These are phyloP conservation scores for Macropodus opercularis DNA, from an alignment of 2,797 vertebrate genomes.

Conservation along the genomic window DNA sequence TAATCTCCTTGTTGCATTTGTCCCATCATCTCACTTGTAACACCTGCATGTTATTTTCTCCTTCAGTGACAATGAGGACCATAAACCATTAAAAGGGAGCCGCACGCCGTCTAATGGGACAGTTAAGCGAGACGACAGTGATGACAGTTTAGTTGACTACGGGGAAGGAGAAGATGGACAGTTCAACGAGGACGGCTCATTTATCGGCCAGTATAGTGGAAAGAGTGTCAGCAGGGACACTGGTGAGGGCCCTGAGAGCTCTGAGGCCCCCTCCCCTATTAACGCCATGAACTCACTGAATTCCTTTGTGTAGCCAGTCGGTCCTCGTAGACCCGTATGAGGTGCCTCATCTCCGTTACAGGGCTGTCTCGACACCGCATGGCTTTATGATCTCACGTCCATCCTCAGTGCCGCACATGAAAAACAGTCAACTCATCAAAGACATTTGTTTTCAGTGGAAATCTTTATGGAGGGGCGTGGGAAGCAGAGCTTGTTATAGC, in stretches of 20 bases:
- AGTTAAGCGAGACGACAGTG: conserved; percentile 96
- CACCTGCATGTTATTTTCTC: conserved; percentile 85
- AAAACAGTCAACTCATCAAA: conserved; percentile 25
- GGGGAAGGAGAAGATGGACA: conserved; percentile 97
- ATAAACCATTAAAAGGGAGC: conserved; percentile 97
- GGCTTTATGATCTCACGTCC: conserved; percentile 58
- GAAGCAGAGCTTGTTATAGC: conserved; percentile 21
- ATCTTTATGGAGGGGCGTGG: conserved; percentile 23
- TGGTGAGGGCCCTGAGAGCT: conserved; percentile 93
- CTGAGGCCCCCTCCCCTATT: conserved; percentile 94
- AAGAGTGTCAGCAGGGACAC: conserved; percentile 91
- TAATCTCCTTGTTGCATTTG: conserved; percentile 72
- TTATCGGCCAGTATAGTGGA: conserved; percentile 98
- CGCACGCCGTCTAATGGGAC: conserved; percentile 95
- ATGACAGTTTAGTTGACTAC: conserved; percentile 99
- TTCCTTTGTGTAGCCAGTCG: conserved; percentile 90
- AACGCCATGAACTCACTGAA: conserved; percentile 99
- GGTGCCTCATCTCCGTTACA: conserved; percentile 34
- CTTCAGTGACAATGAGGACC: conserved; percentile 95
- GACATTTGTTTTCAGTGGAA: conserved; percentile 18
- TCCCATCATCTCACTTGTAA: conserved; percentile 80
- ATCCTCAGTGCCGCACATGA: conserved; percentile 28
- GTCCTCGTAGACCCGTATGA: conserved; percentile 29
- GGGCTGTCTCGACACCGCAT: conserved; percentile 57
- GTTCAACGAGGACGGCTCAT: conserved; percentile 99